A percentile compares a stretch with the other conserved stretches of the same genome.
Evolutionary conservation across 1,140 invertebrate genomes (phyloP).

Genomic region (Drosophila navojoa): DNA sequence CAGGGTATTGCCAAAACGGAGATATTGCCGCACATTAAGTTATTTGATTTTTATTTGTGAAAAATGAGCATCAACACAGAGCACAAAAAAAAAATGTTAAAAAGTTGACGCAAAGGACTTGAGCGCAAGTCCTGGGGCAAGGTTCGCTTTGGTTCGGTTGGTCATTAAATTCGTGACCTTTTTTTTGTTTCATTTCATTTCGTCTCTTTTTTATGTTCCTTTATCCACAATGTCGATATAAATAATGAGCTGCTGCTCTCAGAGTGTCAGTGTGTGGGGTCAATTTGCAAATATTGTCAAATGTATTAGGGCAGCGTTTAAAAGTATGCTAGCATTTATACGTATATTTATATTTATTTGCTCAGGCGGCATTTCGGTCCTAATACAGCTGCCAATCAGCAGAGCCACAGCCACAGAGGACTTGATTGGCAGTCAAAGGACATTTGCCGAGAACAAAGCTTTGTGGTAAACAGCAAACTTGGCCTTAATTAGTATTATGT

Average conservation of each 20-base stretch:
- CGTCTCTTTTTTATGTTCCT: slow-evolving; percentile 51
- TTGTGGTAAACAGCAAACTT: slow-evolving; percentile 2
- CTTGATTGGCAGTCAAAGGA: slow-evolving; percentile 24
- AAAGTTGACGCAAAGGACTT: slow-evolving; percentile 37
- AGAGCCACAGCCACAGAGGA: slow-evolving; percentile 6
- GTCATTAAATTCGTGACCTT: slow-evolving; percentile 68
- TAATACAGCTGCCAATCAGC: neutral
- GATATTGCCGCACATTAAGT: slow-evolving; percentile 17
- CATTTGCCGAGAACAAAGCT: slow-evolving; percentile 1
- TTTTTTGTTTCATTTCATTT: slow-evolving; percentile 38
- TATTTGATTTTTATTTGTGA: slow-evolving; percentile 38
- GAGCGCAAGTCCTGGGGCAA: slow-evolving; percentile 40
- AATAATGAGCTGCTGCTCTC: slow-evolving; percentile 64
- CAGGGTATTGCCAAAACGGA: neutral
- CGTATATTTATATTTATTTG: slow-evolving; percentile 20
- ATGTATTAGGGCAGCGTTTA: slow-evolving; percentile 13
- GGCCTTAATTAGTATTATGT: slow-evolving; percentile 18
- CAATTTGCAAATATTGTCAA: slow-evolving; percentile 36
- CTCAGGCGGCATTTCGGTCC: neutral
- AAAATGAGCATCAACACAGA: slow-evolving; percentile 37
- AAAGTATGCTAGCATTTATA: slow-evolving; percentile 20
- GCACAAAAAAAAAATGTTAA: slow-evolving; percentile 34
- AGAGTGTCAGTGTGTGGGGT: slow-evolving; percentile 5
- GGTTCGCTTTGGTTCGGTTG: slow-evolving; percentile 63
- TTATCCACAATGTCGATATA: slow-evolving; percentile 54